phyloP scores from a whole-genome alignment of 1,140 invertebrate species.

The Zaprionus inermis region DNA sequence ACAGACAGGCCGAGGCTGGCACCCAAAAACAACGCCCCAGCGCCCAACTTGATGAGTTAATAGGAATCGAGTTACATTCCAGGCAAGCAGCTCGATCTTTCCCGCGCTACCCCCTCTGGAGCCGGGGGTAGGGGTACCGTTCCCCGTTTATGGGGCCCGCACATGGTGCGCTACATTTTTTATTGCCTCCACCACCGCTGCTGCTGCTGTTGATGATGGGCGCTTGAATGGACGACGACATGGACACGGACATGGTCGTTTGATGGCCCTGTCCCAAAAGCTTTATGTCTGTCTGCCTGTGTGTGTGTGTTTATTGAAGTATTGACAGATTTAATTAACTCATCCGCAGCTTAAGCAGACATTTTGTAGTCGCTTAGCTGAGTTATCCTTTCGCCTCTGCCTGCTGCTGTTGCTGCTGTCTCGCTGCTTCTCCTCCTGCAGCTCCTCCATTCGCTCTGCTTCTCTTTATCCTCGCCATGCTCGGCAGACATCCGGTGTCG shows the following conservation, averaged over 20 bases:
- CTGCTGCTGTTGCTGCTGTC: not conserved
- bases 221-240: constrained; percentile 72
- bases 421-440: not conserved
- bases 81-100: constrained; percentile 54
- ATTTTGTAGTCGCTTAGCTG: constrained; percentile 70
- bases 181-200: constrained; percentile 48
- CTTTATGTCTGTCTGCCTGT: constrained; percentile 27
- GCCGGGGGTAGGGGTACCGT: constrained; percentile 20
- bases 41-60: constrained; percentile 83
- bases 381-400: constrained; percentile 52
- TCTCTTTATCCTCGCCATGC: constrained; percentile 34
- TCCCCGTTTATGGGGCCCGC: constrained; percentile 40
- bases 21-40: constrained; percentile 68
- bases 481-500: constrained; percentile 76
- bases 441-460: constrained; percentile 36
- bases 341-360: constrained; percentile 80
- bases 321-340: constrained; percentile 84
- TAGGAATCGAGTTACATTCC: constrained; percentile 84
- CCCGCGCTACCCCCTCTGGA: not conserved
- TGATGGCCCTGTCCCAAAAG: constrained; percentile 51
- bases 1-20: constrained; percentile 35
- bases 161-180: constrained; percentile 74
- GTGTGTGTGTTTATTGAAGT: constrained; percentile 50
- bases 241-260: constrained; percentile 69
- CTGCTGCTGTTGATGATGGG: constrained; percentile 48